phyloP scores from a whole-genome alignment of 2,888 invertebrate genomes.

The Polyommatus iphigenia region DNA sequence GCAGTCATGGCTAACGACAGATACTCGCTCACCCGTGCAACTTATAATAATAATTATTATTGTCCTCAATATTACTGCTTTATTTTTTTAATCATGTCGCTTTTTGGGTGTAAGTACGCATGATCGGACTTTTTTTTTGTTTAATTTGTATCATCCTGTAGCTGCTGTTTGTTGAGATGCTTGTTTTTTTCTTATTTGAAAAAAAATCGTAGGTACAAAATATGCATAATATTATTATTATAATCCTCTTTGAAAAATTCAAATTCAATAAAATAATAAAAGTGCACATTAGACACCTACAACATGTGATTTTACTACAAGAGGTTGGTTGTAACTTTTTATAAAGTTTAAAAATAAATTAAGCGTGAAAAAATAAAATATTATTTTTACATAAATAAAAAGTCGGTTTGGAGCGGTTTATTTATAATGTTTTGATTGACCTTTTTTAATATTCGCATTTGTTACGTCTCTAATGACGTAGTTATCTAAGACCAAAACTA shows the following conservation, averaged over 20 bases:
- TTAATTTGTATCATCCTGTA: not conserved
- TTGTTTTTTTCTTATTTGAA: not conserved
- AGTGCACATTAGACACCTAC: not conserved
- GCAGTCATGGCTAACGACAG: conserved; percentile 73
- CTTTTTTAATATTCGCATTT: not conserved
- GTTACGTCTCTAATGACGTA: not conserved
- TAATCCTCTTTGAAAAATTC: not conserved
- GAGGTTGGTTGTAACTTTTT: not conserved
- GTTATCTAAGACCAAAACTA: not conserved
- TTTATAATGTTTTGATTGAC: not conserved
- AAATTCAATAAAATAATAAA: not conserved
- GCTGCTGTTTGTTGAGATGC: not conserved
- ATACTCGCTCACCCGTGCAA: conserved; percentile 52
- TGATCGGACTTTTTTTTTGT: not conserved
- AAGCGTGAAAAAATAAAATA: not conserved
- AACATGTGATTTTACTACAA: not conserved
- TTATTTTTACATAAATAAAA: not conserved
- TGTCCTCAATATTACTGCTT: conserved; percentile 12
- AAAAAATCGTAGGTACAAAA: not conserved
- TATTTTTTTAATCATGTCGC: not conserved
- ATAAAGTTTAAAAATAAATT: not conserved
- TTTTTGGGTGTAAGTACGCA: too few species aligned
- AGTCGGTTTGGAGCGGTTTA: not conserved
- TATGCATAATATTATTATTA: not conserved
- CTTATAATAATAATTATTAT: not conserved